A percentile compares a stretch with the other conserved stretches of the same genome.
Conservation (phyloP, 2,888 invertebrate genomes). For the Drosophila peninsularis region DNA sequence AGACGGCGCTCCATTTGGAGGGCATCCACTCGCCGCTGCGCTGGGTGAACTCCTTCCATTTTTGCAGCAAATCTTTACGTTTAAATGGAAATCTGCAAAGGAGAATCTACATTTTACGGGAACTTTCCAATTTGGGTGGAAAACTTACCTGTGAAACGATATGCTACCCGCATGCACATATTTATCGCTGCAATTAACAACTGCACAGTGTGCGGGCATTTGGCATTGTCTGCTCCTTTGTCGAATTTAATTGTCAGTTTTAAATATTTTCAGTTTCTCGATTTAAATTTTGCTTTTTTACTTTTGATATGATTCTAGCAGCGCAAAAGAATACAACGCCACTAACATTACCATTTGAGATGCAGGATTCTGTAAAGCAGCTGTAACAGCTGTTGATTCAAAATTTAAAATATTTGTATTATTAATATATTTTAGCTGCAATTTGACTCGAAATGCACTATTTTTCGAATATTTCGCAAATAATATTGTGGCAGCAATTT, state of each 20-base stretch:
- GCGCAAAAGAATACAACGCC: too few species aligned
- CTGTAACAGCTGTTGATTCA: background rate
- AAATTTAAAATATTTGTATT: background rate
- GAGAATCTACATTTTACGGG: background rate
- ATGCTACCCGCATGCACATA: slow-evolving; percentile 83
- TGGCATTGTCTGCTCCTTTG: slow-evolving; percentile 14
- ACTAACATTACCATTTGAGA: background rate
- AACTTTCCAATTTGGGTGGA: too few species aligned
- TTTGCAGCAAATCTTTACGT: slow-evolving; percentile 76
- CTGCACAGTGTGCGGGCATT: slow-evolving; percentile 84
- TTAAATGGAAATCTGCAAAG: slow-evolving; percentile 83
- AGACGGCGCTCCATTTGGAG: slow-evolving; percentile 84
- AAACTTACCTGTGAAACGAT: slow-evolving; percentile 84
- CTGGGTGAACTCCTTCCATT: slow-evolving; percentile 83
- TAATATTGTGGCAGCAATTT: background rate
- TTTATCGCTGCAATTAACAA: slow-evolving; percentile 83
- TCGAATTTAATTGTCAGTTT: background rate
- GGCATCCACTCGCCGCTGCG: slow-evolving; percentile 83
- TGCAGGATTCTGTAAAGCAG: background rate
- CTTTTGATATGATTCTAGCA: background rate
- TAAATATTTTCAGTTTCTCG: background rate
- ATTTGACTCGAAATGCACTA: background rate
- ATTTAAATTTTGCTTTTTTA: background rate
- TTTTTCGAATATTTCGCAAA: background rate
- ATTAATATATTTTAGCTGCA: background rate